Base-by-base conservation (phyloP, 2,797 vertebrate genomes). In the Anomalospiza imberbis region DNA sequence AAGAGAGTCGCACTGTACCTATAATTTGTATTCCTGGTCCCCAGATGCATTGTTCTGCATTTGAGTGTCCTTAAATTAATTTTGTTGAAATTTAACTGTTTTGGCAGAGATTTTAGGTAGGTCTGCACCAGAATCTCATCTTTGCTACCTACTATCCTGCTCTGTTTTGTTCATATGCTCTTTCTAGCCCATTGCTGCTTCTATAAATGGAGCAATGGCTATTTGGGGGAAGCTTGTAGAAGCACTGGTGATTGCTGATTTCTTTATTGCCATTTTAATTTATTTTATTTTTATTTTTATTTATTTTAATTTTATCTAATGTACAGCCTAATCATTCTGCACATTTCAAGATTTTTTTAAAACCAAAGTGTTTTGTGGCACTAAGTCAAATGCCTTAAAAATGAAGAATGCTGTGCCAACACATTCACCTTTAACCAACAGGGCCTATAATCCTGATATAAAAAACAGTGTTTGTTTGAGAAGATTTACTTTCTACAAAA, bases 401-500 rank as follows among this genome's bases (percentile, higher is more conserved):
- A 81, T 51, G 14, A 92, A 80, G 48, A 94, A 45, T 63, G 9
- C 17, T 66, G 14, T 82, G 40, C 36, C 58, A 84, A 66, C 26
- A 66, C 1, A 7, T 45, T 55, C 63, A 86, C 29, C n/a, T 91
- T 94, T 84, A 79, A 79, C 84, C 55, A 73, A 51, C 26, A 89
- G 14, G 38, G n/a, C 31, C 44, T 88, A 45, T 70, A 74, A 81
- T 72, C n/a, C 20, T 68, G 29, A 40, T 20, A 78, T 82, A 63
- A 84, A 89, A 88, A 75, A 22, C 45, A 50, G 1, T 31, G 12
- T 28, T 86, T 88, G 12, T 83, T 86, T 95, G 62, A 72, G n/a
- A 91, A 75, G 58, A 89, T 88, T 88, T 87, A 32, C 31, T 85
- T 87, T 75, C 26, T 84, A 55, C 44, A 62, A 81, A 96, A 70